Percentiles rank a stretch among this genome's conserved stretches.
Evolutionary conservation across 2,888 invertebrate species (phyloP).

Genomic region (Lypha dubia): DNA sequence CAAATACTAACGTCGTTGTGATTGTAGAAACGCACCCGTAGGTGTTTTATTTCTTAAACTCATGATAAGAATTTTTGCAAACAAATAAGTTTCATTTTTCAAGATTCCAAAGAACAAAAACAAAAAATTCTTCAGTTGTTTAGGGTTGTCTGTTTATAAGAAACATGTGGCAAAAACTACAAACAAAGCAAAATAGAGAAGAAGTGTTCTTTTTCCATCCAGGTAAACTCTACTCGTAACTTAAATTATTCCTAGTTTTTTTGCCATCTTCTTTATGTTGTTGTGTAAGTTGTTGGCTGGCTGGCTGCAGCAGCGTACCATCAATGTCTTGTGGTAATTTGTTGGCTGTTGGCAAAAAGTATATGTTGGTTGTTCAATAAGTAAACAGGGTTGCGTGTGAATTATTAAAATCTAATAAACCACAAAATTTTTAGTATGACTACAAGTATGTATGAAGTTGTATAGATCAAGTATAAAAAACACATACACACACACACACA

Average conservation of each 20-base stretch:
- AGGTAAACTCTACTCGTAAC: slow-evolving; percentile 38
- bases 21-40: slow-evolving; percentile 77
- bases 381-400: slow-evolving; percentile 78
- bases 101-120: slow-evolving; percentile 14
- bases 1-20: slow-evolving; percentile 66
- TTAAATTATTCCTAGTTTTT: slow-evolving; percentile 5
- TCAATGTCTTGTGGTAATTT: slow-evolving; percentile 48
- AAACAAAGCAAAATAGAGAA: not conserved
- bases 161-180: slow-evolving; percentile 17
- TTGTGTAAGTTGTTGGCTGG: slow-evolving; percentile 10
- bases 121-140: slow-evolving; percentile 27
- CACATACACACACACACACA: not conserved
- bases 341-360: not conserved
- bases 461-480: not conserved
- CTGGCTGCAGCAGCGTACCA: slow-evolving; percentile 45
- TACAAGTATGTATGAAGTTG: not conserved
- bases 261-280: not conserved
- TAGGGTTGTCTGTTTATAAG: slow-evolving; percentile 41
- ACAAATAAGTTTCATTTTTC: slow-evolving; percentile 50
- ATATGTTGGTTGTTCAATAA: slow-evolving; percentile 58
- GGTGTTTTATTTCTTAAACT: slow-evolving; percentile 76
- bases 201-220: slow-evolving; percentile 45
- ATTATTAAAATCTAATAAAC: slow-evolving; percentile 83
- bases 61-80: slow-evolving; percentile 63
- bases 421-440: slow-evolving; percentile 81